Conservation (phyloP, 2,113 vertebrate species). For the Chaetops frenatus region DNA sequence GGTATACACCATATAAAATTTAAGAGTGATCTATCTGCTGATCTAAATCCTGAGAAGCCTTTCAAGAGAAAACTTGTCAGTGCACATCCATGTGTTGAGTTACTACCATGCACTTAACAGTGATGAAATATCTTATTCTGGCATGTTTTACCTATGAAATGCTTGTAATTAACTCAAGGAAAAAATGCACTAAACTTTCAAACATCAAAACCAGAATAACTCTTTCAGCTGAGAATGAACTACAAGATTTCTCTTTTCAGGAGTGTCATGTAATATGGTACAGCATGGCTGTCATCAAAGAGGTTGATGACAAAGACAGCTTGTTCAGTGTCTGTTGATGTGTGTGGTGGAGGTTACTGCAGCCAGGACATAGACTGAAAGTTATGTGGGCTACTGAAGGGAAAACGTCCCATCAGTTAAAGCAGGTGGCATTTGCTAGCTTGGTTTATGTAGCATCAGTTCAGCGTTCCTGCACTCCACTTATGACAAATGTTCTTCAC, state of each 20-base stretch:
- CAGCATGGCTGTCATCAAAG: background rate
- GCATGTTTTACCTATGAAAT: background rate
- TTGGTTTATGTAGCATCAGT: background rate
- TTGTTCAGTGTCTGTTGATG: background rate
- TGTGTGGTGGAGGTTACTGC: background rate
- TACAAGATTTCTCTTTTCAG: background rate
- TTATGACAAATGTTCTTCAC: background rate
- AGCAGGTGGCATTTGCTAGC: background rate
- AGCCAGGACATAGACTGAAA: background rate
- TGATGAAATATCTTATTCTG: constrained; percentile 33
- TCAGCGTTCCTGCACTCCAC: background rate
- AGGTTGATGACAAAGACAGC: background rate
- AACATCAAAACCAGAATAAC: background rate
- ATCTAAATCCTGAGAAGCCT: background rate
- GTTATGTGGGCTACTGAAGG: rapidly evolving
- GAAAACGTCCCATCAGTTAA: background rate
- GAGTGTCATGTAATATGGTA: background rate
- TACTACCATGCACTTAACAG: background rate
- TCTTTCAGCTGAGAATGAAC: background rate
- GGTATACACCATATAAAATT: background rate
- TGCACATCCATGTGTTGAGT: background rate
- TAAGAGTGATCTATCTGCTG: background rate
- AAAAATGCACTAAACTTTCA: background rate
- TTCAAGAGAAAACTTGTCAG: constrained; percentile 52
- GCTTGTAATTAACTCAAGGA: background rate